Conservation (phyloP, 2,888 invertebrate species). For the Dryomyza anilis region DNA sequence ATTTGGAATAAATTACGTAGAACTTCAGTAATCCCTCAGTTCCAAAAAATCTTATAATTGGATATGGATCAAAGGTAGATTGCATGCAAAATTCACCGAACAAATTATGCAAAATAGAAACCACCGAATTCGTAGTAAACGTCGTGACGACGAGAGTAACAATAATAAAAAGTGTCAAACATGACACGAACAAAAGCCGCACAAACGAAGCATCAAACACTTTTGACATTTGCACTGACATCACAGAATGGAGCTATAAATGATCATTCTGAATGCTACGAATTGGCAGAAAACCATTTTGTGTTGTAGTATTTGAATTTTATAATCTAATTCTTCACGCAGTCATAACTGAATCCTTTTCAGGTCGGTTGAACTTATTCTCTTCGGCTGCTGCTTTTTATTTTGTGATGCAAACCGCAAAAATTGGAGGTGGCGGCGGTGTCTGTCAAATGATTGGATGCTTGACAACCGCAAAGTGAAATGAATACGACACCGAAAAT, state of each 20-base stretch:
- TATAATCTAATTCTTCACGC: constrained; percentile 46
- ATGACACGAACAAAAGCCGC: neutral
- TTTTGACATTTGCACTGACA: constrained; percentile 14
- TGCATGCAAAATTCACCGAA: neutral
- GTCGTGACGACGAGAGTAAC: neutral
- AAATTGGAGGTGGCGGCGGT: constrained; percentile 38
- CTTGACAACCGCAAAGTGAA: constrained; percentile 30
- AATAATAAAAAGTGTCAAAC: neutral
- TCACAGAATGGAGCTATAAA: neutral
- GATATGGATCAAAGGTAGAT: neutral
- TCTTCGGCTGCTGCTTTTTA: neutral
- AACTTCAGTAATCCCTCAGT: too few relatives aligned
- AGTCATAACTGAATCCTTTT: constrained; percentile 27
- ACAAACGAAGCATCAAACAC: constrained; percentile 11
- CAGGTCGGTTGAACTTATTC: neutral
- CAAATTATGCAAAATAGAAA: constrained; percentile 18
- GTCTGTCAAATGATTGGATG: constrained; percentile 6
- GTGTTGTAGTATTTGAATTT: constrained; percentile 31
- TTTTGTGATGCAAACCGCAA: constrained; percentile 50
- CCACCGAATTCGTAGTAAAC: neutral
- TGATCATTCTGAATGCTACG: neutral
- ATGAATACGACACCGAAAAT: constrained; percentile 53
- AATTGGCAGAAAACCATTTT: neutral
- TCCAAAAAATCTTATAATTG: too few relatives aligned
- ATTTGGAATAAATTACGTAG: too few relatives aligned